Base-by-base conservation (phyloP, 1,140 invertebrate genomes). In the Lithobius niger region DNA sequence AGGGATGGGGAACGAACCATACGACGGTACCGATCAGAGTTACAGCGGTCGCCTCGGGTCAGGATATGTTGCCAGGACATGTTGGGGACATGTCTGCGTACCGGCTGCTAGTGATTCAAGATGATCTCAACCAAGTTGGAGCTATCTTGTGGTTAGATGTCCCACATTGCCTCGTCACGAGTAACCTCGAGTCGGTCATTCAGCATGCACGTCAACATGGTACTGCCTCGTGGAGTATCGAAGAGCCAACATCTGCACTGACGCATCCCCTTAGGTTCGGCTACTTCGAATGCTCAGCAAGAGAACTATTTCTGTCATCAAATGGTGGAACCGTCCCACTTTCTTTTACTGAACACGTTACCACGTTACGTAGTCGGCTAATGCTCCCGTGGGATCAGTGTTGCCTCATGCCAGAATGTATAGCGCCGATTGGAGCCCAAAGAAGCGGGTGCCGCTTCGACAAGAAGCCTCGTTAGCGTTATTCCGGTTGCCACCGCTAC, bases 321-420 rank as follows among this genome's bases (percentile, higher is more conserved):
- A 58, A 85, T 89, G 80, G 79, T 91, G 43, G 79, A 83, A 66
- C 77, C 82, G 2, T 77, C 79, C 59, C 77, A 79, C 45, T 71
- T 92, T 59, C 70, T 93, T 49, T 70, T 92, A 51, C 79, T 80
- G 57, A 84, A 87, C 69, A 81, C 78, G 28, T 70, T 77, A 45
- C 69, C 69, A 21, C 76, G n/a, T n/a, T 87, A 54, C 80, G 83
- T 57, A 74, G 78, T 40, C 75, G 83, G 59, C 74, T 94, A 31
- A 90, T 94, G 86, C 71, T 88, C 61, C 88, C 87, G 36, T 95
- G 90, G 90, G 79, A 93, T n/a, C 84, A 88, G 69, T 95, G 91
- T 73, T 82, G 86, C 27, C 74, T 95, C 44, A 87, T 84, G 42
- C 76, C 80, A 60, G 87, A 92, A 66, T 94, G 90, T 72, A 86